These are phyloP conservation scores for Phyllotreta striolata DNA, from an alignment of 2,888 invertebrate genomes.

Conservation along the genomic window DNA sequence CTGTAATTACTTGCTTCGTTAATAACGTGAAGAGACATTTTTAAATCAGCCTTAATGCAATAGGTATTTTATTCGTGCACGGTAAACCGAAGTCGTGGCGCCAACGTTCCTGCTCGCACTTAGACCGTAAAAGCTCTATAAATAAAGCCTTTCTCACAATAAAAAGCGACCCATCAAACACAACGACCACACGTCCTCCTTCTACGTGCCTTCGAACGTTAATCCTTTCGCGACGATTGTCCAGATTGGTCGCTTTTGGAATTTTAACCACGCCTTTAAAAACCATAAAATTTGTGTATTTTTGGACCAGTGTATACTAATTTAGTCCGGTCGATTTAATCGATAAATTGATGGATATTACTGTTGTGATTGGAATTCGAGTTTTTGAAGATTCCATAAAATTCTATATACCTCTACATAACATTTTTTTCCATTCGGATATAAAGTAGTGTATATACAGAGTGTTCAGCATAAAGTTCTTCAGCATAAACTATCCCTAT, in stretches of 20 bases:
- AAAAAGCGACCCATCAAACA: slow-evolving; percentile 51
- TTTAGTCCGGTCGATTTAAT: slow-evolving; percentile 10
- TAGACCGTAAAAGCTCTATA: slow-evolving; percentile 57
- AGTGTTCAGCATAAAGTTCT: too few species aligned
- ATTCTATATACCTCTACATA: slow-evolving; percentile 25
- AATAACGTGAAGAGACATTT: not conserved
- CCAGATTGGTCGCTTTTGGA: slow-evolving; percentile 33
- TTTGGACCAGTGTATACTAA: slow-evolving; percentile 2
- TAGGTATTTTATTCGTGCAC: not conserved
- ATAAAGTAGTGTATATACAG: too few species aligned
- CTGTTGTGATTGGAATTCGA: too few species aligned
- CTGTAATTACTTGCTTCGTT: too few species aligned
- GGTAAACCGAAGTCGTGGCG: slow-evolving; percentile 47
- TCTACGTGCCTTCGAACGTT: slow-evolving; percentile 25
- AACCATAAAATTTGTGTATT: slow-evolving; percentile 1
- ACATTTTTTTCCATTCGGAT: too few species aligned
- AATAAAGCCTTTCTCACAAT: slow-evolving; percentile 53
- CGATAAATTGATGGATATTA: not conserved
- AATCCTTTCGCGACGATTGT: slow-evolving; percentile 16
- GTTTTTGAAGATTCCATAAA: not conserved
- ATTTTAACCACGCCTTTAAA: slow-evolving; percentile 34
- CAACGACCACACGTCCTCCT: slow-evolving; percentile 47
- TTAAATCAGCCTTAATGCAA: not conserved
- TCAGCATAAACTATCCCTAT: too few species aligned
- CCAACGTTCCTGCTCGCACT: slow-evolving; percentile 54